A percentile compares a stretch with the other conserved stretches of the same genome.
Conservation (phyloP, 2,113 vertebrate genomes). For the Sinocyclocheilus grahami region DNA sequence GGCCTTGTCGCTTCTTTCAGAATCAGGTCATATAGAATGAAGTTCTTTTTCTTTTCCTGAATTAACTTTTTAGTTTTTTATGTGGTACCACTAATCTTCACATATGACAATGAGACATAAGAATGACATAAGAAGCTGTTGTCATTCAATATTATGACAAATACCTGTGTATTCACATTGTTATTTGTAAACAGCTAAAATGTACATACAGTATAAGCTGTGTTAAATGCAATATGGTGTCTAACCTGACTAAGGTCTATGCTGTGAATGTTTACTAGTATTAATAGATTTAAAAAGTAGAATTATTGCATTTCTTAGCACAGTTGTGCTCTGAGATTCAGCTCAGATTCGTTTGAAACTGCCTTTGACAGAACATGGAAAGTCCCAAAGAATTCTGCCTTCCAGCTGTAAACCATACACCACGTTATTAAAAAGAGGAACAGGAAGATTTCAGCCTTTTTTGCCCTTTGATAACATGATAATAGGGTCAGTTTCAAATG, state of each 20-base stretch:
- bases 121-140: not conserved
- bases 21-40: not conserved
- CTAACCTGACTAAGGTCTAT: too few species aligned
- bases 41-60: not conserved
- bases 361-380: slow-evolving; percentile 34
- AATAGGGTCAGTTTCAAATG: not conserved
- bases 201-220: too few species aligned
- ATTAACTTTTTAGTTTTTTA: not conserved
- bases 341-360: slow-evolving; percentile 2
- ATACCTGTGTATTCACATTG: too few species aligned
- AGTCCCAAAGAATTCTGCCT: slow-evolving; percentile 35
- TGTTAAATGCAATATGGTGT: too few species aligned
- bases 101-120: not conserved
- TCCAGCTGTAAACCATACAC: slow-evolving; percentile 29
- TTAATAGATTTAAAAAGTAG: not conserved
- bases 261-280: not conserved
- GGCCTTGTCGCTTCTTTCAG: slow-evolving; percentile 20
- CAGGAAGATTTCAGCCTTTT: not conserved
- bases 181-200: too few species aligned
- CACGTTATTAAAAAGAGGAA: slow-evolving; percentile 9
- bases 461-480: not conserved
- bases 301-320: not conserved
- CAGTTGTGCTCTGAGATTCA: not conserved
- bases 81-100: not conserved
- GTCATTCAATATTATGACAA: not conserved